Conservation (phyloP, 2,888 invertebrate genomes). For the Blastobasis adustella region DNA sequence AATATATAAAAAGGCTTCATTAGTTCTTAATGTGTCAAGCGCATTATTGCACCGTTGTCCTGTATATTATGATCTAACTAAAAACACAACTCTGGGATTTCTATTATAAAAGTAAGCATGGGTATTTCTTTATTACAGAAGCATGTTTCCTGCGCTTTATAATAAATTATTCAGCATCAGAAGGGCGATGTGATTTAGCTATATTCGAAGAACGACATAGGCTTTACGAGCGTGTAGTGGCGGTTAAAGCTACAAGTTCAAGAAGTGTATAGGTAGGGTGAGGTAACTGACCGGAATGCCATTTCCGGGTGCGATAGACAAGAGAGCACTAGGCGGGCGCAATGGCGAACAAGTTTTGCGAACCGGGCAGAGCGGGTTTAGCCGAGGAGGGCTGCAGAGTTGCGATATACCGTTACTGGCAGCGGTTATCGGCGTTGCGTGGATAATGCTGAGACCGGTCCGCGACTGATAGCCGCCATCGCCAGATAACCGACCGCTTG, state of each 20-base stretch:
- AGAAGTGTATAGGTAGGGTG: not conserved
- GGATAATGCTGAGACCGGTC: constrained; percentile 56
- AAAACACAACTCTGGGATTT: too few species aligned
- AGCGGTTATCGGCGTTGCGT: constrained; percentile 49
- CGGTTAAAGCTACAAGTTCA: too few species aligned
- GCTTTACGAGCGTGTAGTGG: too few species aligned
- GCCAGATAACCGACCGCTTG: constrained; percentile 29
- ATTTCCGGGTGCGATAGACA: constrained; percentile 38
- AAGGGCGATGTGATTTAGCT: too few species aligned
- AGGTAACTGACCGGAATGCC: constrained; percentile 12
- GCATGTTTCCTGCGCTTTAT: too few species aligned
- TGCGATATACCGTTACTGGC: constrained; percentile 50
- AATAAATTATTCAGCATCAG: too few species aligned
- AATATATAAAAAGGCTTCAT: too few species aligned
- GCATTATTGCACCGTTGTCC: too few species aligned
- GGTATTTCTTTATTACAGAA: not conserved
- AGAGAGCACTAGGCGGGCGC: constrained; percentile 39
- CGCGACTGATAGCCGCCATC: constrained; percentile 36
- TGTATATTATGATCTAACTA: too few species aligned
- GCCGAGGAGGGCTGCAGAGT: constrained; percentile 39
- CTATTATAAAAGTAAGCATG: not conserved
- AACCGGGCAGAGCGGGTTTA: constrained; percentile 46
- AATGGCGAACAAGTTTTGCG: constrained; percentile 48
- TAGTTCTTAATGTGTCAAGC: too few species aligned
- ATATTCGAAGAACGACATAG: too few species aligned